Conservation (phyloP, 2,797 vertebrate species). For the Pagetopsis macropterus region DNA sequence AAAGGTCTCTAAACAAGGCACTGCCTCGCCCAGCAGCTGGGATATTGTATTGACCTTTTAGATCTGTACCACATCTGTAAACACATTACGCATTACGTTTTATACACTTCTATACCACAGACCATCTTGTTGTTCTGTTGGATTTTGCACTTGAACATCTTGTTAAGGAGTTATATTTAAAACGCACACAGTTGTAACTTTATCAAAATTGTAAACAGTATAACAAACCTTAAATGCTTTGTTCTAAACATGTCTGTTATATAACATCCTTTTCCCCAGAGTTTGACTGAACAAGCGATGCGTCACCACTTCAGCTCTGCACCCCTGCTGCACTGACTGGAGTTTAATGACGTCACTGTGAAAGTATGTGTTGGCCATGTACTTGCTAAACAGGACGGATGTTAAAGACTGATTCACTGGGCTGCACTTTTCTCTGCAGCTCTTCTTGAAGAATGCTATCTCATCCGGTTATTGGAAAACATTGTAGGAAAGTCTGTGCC, state of each 20-base stretch:
- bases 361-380: conserved; percentile 78
- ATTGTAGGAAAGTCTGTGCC: conserved; percentile 42
- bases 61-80: conserved; percentile 19
- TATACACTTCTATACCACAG: neutral
- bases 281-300: neutral
- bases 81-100: conserved; percentile 25
- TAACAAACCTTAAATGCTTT: neutral
- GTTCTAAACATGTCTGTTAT: neutral
- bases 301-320: conserved; percentile 40
- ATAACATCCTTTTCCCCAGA: neutral
- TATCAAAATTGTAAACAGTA: neutral
- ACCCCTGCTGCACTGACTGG: conserved; percentile 48
- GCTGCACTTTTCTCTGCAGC: conserved; percentile 56
- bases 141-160: neutral
- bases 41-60: conserved; percentile 27
- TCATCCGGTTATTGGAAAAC: conserved; percentile 31
- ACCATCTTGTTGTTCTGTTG: neutral
- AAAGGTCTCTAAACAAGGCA: neutral
- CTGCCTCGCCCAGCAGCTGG: conserved; percentile 50
- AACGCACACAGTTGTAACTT: neutral
- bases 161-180: neutral
- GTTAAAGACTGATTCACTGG: conserved; percentile 57
- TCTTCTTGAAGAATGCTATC: conserved; percentile 45
- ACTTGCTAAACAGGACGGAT: conserved; percentile 75
- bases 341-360: conserved; percentile 79